Evolutionary conservation across 2,113 vertebrate genomes (phyloP), one percentile per base, ranked within the genome.

Genomic region (Hirundichthys speculiger): DNA sequence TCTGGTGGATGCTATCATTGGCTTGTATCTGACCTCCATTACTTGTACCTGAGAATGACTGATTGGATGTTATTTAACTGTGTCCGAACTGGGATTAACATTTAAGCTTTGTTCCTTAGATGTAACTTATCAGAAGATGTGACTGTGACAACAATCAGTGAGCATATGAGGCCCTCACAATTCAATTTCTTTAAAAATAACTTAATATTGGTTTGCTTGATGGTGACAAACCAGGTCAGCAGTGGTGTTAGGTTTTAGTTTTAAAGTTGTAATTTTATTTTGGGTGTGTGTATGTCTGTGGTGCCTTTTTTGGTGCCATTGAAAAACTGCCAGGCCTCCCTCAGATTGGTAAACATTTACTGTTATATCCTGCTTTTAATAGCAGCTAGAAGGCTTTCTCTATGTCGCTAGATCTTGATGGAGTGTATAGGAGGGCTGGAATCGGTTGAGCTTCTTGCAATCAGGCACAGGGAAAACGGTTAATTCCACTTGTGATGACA

Each of bases 401-500:
- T 64, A 83, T 80, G 78, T 79, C 86, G 86, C 64, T 71, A 74
- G 67, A 72, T 65, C 69, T 71, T 86, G 89, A 88, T 87, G 87
- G 85, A 88, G 80, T 75, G 77, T 83, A 76, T 82, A 71, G 75
- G 80, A 86, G 83, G 70, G 77, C 64, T 72, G 80, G 80, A 82
- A 85, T 87, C 81, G 80, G 88, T 75, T 11, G 75, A 64, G 75
- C 67, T 73, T 86, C 85, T 84, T 83, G 87, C 90, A 90, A 89
- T 90, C 90, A 88, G 77, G 79, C 87, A 82, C 85, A 80, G 78
- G 85, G 89, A 91, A 93, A 72, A 90, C 73, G 85, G 93, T 94
- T 94, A 89, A 93, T 93, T 95, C 93, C 93, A 91, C 77, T 87
- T 93, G 86, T 55, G 88, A 94, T 94, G 94, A 95, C 94, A 93